Percentiles rank a stretch among this genome's conserved stretches.
phyloP scores from a whole-genome alignment of 37 sponge, comb jelly and placozoan genomes.

The Ephydatia muelleri region DNA sequence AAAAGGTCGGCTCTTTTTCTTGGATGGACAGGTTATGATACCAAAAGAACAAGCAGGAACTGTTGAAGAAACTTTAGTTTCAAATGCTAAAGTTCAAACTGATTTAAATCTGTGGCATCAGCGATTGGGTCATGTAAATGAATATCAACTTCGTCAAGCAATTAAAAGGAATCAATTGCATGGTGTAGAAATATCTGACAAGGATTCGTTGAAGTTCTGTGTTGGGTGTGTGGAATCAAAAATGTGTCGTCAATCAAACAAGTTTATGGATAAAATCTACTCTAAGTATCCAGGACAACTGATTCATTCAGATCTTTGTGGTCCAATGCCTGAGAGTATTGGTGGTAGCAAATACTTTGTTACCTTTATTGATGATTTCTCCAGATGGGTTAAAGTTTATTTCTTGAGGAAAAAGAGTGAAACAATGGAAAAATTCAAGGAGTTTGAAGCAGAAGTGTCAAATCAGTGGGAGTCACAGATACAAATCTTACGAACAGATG shows the following conservation, averaged over 20 bases:
- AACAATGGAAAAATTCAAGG: conserved; percentile 56
- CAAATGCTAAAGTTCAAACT: background rate
- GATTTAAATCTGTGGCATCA: conserved; percentile 54
- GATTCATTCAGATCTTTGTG: conserved; percentile 63
- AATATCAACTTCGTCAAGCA: conserved; percentile 18
- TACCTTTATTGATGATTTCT: conserved; percentile 66
- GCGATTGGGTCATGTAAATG: conserved; percentile 49
- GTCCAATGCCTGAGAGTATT: conserved; percentile 58
- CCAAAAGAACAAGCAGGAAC: background rate
- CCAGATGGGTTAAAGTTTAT: conserved; percentile 56
- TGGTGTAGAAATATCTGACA: conserved; percentile 21
- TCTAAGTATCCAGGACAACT: conserved; percentile 26
- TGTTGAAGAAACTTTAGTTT: background rate
- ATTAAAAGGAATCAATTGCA: conserved; percentile 20
- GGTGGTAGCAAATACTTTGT: conserved; percentile 70
- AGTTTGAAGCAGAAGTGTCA: conserved; percentile 52
- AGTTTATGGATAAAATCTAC: conserved; percentile 37
- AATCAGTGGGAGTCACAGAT: conserved; percentile 36
- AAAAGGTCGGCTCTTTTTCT: background rate
- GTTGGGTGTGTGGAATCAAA: conserved; percentile 50
- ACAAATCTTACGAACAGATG: conserved; percentile 37
- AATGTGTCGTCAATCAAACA: conserved; percentile 25
- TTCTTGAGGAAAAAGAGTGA: conserved; percentile 45
- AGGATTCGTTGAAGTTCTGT: conserved; percentile 30
- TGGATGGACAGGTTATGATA: background rate